Base-by-base conservation (phyloP, 2,888 invertebrate species). In the Watsonalla binaria region DNA sequence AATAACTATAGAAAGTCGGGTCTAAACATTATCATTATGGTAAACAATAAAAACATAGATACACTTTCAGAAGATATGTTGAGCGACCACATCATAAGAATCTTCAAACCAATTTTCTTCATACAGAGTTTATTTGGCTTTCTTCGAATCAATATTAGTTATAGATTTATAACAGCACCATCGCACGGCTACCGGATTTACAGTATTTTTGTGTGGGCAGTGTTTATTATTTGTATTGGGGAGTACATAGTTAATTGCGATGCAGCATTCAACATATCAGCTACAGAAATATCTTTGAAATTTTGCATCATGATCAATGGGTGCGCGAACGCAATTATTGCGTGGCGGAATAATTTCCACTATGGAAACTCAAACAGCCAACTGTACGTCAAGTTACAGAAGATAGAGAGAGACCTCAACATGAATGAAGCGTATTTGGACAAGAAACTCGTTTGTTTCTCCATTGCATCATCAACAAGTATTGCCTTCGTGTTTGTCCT, bases 361-460 rank as follows among this genome's bases (percentile, higher is more conserved):
- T 58, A 60, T 4, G 62, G 65, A 5, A 58, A 66, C 33, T 52
- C 56, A 15, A 64, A 67, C 52, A 72, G 78, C 50, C 70, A 77
- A 57, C 60, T 86, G 6, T 84, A 78, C 53, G 82, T 86, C 0
- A 84, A 83, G 52, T 59, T 86, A 37, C 86, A 86, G 58, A 83
- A 69, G 63, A 70, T 85, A 35, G 83, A 86, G 54, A 70, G 79
- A 8, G 58, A 57, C 24, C 51, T 86, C 2, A 69, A 72, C 51
- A 72, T 76, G 59, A 67, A 60, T 51, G 52, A 57, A n/a, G 70
- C 57, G 51, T 53, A 51, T 34, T 35, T 58, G 0, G 84, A 85
- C 57, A 61, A 63, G 37, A 58, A 58, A 6, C 57, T 74, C n/a
- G 60, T 58, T 13, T 55, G 52, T 1, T 4, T 59, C 1, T 65